Base-by-base conservation (phyloP, 1,140 invertebrate genomes). In the Euura saliciscinereae region DNA sequence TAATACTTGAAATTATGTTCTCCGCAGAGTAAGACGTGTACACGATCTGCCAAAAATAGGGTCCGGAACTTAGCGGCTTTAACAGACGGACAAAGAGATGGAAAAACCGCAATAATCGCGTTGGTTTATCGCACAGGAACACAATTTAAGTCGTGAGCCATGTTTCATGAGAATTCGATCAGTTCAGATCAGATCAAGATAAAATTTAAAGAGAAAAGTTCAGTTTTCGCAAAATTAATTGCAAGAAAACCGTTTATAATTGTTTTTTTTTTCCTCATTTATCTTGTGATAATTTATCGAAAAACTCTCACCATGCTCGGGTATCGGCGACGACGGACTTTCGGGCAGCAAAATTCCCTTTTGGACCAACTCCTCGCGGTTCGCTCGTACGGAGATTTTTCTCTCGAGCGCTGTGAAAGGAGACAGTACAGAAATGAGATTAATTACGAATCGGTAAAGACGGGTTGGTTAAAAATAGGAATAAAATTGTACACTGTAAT, bases 381-480 rank as follows among this genome's bases (percentile, higher is more conserved):
- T 97, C 82, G 96, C 95, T 89, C 97, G 93, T 89, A 98, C 95
- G 82, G 97, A 98, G 89, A 99, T 98, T 90, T 98, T 98, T 85
- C 97, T 92, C 90, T 99, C 97, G 89, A 99, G 91, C 78, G 96
- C 97, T 98, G 88, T 71, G 89, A 90, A 80, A 78, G 80, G 84
- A 80, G 81, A 84, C 78, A 75, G 72, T 65, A 74, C 45, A 71
- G 11, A 51, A 51, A 51, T 7, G 11, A 7, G 6, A 51, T 51
- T 11, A 51, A 7, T 67, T 67, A 8, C 6, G 10, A 42, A 8
- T 28, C 13, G 66, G 2, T 67, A 13, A 67, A 67, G 28, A 13
- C 59, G 13, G 59, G 10, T 11, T 13, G 59, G 2, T 64, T 64
- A 13, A 64, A 64, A 13, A 64, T 64, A 1, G 10, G 13, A 64